Conservation (phyloP, 2,797 vertebrate genomes). For the Spinibarbus caldwelli region DNA sequence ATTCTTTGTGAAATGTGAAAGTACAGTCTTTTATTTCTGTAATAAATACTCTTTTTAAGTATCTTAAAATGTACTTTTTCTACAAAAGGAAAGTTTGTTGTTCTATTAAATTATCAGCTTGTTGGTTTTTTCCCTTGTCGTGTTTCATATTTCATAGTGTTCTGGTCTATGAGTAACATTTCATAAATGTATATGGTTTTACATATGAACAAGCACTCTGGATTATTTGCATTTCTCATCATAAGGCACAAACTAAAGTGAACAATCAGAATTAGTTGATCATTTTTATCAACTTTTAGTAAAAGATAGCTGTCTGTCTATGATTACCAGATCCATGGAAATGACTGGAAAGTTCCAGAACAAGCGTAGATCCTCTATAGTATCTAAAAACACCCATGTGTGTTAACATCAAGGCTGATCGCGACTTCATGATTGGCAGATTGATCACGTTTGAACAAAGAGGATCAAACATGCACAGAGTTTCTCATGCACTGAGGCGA, state of each 20-base stretch:
- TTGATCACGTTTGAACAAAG: conserved; percentile 3
- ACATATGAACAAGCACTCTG: not conserved
- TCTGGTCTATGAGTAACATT: not conserved
- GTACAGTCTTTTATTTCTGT: not conserved
- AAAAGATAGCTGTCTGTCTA: not conserved
- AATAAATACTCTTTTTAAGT: not conserved
- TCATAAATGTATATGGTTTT: not conserved
- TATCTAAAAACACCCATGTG: not conserved
- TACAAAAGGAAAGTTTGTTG: not conserved
- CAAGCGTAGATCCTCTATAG: not conserved
- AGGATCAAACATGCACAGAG: not conserved
- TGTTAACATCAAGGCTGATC: conserved; percentile 7
- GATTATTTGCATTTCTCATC: not conserved
- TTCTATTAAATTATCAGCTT: not conserved
- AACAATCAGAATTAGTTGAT: not conserved
- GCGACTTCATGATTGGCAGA: not conserved
- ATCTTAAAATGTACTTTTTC: not conserved
- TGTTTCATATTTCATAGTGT: not conserved
- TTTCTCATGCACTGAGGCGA: conserved; percentile 13
- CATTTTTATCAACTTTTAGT: not conserved
- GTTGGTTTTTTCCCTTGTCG: not conserved
- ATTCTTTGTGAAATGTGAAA: not conserved
- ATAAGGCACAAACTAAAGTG: not conserved
- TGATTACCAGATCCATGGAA: not conserved
- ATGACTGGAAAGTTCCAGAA: not conserved